Percentiles rank a stretch among this genome's conserved stretches.
phyloP scores from a whole-genome alignment of 2,113 vertebrate species.

The Bos taurus region ARS-UCD2.0 NC_037348.1:58858001-58858500 shows the following conservation, averaged over 20 bases:
- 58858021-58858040: neutral
- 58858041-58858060: neutral
- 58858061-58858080: slow-evolving; percentile 37
- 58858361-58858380: slow-evolving; percentile 20
- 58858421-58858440: neutral
- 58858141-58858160: neutral
- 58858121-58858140: neutral
- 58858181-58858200: neutral
- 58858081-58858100: slow-evolving; percentile 14
- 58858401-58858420: neutral
- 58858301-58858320: neutral
- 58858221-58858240: neutral
- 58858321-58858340: neutral
- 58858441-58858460: neutral
- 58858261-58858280: slow-evolving; percentile 17
- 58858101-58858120: neutral
- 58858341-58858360: neutral
- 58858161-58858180: neutral
- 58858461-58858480: neutral
- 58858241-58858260: neutral
- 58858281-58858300: slow-evolving; percentile 18
- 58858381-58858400: neutral
- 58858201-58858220: neutral
- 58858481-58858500: slow-evolving; percentile 7
- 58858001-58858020: slow-evolving; percentile 16